Evolutionary conservation across 2,888 invertebrate species (phyloP), one percentile per base, ranked within the genome.

Genomic region (Oscheius sp.): DNA sequence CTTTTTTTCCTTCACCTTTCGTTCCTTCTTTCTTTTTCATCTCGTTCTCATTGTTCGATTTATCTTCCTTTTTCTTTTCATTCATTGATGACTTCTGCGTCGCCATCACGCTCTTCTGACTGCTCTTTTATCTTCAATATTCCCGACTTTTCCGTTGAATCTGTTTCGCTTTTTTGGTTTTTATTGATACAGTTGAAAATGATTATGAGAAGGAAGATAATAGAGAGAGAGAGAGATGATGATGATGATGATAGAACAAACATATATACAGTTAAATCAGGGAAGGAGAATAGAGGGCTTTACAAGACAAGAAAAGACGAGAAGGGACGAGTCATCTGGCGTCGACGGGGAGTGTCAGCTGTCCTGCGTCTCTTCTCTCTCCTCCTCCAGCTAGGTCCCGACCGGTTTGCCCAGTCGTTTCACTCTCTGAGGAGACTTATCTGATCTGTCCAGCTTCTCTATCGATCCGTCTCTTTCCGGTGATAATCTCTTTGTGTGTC

Each of bases 331-430:
- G 47, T 4, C 47, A 47, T 47, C 47, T 47, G 47, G 20, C 24
- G 47, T 22, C 12, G 22, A n/a, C n/a, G n/a, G n/a, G n/a, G n/a
- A n/a, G 47, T 36, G 22, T n/a, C n/a, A n/a, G n/a, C n/a, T 22
- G 47, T 3, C 33, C 33, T 20, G 54, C 54, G 33, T 54, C 54
- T 54, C 54, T 54, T 20, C 54, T 54, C 54, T 59, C 59, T 26
- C 59, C 44, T 36, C 57, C 41, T 57, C 57, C 44, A 44, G 44
- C 59, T 41, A 41, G 59, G 36, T 24, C 22, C 38, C 20, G 30
- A 59, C 59, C 59, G 59, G 59, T 59, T 59, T 41, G 59, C 44
- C 59, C 41, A 59, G 41, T 59, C 59, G 59, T 59, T 59, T 59
- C 59, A 44, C 54, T 54, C 47, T 20, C 41, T 38, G 59, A 59